Base-by-base conservation (phyloP, 1,140 invertebrate species). In the Mactra quadrangularis region DNA sequence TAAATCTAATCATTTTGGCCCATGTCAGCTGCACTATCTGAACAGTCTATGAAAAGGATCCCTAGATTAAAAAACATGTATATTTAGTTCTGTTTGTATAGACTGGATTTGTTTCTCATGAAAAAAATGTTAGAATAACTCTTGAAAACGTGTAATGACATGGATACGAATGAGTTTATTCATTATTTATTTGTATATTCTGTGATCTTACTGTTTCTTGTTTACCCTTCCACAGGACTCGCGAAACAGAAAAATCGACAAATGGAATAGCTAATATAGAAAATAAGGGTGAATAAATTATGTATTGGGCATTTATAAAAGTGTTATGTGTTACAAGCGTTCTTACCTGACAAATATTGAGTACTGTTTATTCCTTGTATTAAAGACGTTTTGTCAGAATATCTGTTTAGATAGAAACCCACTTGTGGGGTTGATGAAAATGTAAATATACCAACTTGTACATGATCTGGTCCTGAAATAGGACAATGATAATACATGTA, bases 381-480 rank as follows among this genome's bases (percentile, higher is more conserved):
- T 31, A 66, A 29, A 3, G 33, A 41, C 15, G 31, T 11, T 47
- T 66, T 66, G 62, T 66, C 62, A 2, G 47, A 53, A 70, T 86
- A 89, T 52, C 70, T 50, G 41, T 89, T 89, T 38, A 89, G 64
- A 31, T 78, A 47, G 60, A 89, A 89, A 35, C 83, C 84, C 15
- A 74, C 45, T 13, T 64, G 33, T 0, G 85, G 76, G 4, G 31
- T 27, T 27, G 66, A 59, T 19, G 83, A 75, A 55, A 89, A 89
- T 0, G 87, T 87, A 11, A 86, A 64, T 0, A 89, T 83, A 3
- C 85, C 77, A 25, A 89, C 64, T 81, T 89, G 87, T 15, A 86
- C 81, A 17, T 76, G 53, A 3, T 64, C 41, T 38, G 78, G 75
- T 22, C 86, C 86, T 66, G 33, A 17, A n/a, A 47, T 13, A 22